Evolutionary conservation across 2,888 invertebrate species (phyloP), one percentile per base, ranked within the genome.

Genomic region (Microctonus aethiopoides): DNA sequence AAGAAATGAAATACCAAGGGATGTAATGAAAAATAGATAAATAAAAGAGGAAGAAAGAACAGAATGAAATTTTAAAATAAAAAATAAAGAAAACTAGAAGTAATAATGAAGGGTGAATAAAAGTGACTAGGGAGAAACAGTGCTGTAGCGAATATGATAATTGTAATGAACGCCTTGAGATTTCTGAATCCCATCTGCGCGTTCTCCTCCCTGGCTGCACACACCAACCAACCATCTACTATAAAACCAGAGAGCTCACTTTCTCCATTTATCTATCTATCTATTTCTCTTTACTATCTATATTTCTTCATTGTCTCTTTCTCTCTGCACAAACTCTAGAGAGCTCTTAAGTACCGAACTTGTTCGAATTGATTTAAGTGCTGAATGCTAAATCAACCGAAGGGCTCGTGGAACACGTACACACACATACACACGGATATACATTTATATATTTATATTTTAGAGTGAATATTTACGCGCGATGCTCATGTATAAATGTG

Each of bases 351-450:
- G 86, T 83, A 86, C 85, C 83, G 82, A 86, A 86, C 85, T 86
- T 85, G 84, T 84, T 81, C 83, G 84, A 86, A 86, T 86, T 86
- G 86, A 86, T 86, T 86, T 85, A 86, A 86, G 83, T 83, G 85
- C 84, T 84, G 86, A 86, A 86, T 86, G 84, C 84, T 86, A 86
- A 86, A 86, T 86, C 85, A 86, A 84, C 83, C 82, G 79, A 82
- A 82, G 80, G 81, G 78, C 74, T 76, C 78, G 16, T 46, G 1
- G 16, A 16, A 46, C 16, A 46, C 16, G 16, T 46, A 36, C 10
- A 36, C 10, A 16, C 1, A 46, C 16, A 46, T 16, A 46, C 16
- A 46, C 16, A 46, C 46, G n/a, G 1, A 46, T n/a, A n/a, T n/a
- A n/a, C n/a, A n/a, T n/a, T n/a, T n/a, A n/a, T n/a, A n/a, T n/a